phyloP scores from a whole-genome alignment of 2,113 vertebrate species.

The Chloroceryle aenea region DNA sequence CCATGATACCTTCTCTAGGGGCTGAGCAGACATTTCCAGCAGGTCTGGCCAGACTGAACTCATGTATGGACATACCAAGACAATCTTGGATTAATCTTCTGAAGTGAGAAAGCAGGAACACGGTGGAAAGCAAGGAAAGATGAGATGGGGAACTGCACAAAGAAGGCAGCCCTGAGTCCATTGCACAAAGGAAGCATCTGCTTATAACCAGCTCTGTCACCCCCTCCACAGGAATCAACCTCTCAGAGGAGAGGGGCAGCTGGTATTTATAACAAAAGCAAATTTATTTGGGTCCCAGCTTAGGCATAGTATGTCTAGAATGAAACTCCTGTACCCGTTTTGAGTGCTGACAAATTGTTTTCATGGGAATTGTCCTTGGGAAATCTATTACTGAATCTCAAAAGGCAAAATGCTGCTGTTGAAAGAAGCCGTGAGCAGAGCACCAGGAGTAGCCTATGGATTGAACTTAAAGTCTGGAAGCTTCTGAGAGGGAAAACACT shows the following conservation, averaged over 20 bases:
- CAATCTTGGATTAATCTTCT: background rate
- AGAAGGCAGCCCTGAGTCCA: background rate
- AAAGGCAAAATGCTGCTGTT: background rate
- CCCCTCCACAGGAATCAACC: background rate
- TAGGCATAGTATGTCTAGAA: background rate
- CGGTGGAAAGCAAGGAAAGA: background rate
- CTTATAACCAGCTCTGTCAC: background rate
- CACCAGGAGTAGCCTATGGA: background rate
- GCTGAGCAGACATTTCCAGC: background rate
- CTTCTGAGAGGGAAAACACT: background rate
- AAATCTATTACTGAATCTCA: background rate
- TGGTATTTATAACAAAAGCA: background rate
- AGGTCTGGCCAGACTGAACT: background rate
- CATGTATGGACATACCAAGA: background rate
- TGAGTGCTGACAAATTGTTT: background rate
- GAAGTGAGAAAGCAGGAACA: fast-evolving
- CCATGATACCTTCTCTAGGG: fast-evolving
- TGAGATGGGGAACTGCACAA: background rate
- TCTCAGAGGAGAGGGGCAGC: background rate
- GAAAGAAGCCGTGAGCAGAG: background rate
- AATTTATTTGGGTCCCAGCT: background rate
- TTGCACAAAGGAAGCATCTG: background rate
- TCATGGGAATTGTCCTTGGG: background rate
- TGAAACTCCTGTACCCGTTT: background rate
- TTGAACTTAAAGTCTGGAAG: background rate